Conservation (phyloP, 2,113 vertebrate species). For the Spermophilus dauricus region DNA sequence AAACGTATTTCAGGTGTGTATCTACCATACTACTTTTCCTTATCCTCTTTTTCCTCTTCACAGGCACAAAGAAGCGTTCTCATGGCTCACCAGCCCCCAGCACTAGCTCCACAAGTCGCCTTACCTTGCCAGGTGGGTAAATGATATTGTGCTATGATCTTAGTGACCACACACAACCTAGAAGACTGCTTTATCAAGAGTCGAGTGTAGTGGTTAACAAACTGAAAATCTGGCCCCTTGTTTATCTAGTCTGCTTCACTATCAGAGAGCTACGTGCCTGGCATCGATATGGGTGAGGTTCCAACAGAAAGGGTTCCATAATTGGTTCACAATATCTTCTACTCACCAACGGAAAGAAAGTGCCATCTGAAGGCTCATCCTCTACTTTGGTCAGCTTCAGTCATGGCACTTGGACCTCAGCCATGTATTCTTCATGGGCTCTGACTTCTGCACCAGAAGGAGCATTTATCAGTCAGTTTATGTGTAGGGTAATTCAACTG, state of each 20-base stretch:
- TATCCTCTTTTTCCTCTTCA: conserved; percentile 67
- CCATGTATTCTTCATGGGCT: background rate
- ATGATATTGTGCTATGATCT: accelerated
- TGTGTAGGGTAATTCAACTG: background rate
- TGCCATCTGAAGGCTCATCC: background rate
- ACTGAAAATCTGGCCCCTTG: background rate
- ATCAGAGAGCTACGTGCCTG: background rate
- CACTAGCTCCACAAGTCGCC: conserved; percentile 73
- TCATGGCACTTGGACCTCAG: background rate
- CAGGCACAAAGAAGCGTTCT: conserved; percentile 79
- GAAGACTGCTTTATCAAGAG: background rate
- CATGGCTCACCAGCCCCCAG: conserved; percentile 67
- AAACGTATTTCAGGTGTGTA: background rate
- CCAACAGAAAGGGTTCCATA: background rate
- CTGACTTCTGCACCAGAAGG: background rate
- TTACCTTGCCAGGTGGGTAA: conserved; percentile 88
- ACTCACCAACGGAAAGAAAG: background rate
- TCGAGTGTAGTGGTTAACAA: background rate
- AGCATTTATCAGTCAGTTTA: background rate
- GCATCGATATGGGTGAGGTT: background rate
- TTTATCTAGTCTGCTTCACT: background rate
- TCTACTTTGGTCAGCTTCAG: background rate
- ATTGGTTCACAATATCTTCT: background rate
- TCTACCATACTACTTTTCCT: background rate
- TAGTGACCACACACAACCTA: background rate